A percentile compares a stretch with the other conserved stretches of the same genome.
These are phyloP conservation scores for Stenotaenia linearis DNA, from an alignment of 2,888 invertebrate species.

Conservation along the genomic window DNA sequence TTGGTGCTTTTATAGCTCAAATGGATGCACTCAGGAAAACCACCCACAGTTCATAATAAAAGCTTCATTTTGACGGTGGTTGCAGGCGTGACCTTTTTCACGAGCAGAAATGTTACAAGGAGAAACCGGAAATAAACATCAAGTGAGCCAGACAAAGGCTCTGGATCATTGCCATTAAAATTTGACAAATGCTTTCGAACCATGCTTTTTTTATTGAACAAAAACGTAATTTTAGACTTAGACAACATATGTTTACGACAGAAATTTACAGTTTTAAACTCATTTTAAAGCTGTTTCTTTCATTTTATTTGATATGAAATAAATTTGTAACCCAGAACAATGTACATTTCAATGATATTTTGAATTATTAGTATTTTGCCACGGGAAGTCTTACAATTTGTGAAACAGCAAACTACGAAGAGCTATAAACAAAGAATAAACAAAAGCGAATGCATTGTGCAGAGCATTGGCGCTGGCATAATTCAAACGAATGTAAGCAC, in stretches of 20 bases:
- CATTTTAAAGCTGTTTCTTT: too few species aligned
- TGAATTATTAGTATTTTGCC: neutral
- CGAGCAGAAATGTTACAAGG: neutral
- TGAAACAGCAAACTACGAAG: neutral
- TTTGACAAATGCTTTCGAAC: neutral
- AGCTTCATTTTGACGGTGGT: neutral
- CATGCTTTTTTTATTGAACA: neutral
- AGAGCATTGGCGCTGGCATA: neutral
- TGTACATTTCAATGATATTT: neutral
- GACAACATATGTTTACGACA: too few species aligned
- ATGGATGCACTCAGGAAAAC: neutral
- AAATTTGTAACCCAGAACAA: neutral
- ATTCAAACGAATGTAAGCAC: too few species aligned
- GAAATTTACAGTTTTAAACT: too few species aligned
- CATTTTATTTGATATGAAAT: too few species aligned
- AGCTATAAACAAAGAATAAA: neutral
- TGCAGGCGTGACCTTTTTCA: neutral
- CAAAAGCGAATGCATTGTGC: neutral
- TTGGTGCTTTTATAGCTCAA: neutral
- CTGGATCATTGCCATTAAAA: neutral
- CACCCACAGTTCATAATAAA: neutral
- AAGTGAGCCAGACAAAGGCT: neutral
- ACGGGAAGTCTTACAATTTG: neutral
- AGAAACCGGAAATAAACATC: conserved; percentile 10
- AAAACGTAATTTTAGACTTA: neutral